These are phyloP conservation scores for Pipistrellus nathusii DNA, from an alignment of 2,797 vertebrate genomes.

Conservation along the genomic window DNA sequence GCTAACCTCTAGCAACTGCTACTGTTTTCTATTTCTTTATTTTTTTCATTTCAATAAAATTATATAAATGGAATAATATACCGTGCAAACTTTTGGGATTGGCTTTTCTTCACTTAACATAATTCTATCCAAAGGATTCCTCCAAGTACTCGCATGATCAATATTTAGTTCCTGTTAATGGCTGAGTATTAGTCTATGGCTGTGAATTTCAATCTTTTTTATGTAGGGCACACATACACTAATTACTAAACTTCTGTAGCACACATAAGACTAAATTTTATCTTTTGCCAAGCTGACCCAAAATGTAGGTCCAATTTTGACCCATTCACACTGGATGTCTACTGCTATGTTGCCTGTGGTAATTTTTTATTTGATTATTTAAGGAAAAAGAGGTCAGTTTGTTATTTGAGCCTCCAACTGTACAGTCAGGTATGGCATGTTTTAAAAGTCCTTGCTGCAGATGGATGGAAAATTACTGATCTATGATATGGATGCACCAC, in stretches of 20 bases:
- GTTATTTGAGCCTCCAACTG: too few species aligned
- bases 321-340: neutral
- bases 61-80: slow-evolving; percentile 7
- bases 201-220: neutral
- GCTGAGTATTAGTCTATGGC: neutral
- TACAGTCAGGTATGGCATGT: neutral
- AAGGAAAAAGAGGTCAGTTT: neutral
- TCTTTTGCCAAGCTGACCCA: neutral
- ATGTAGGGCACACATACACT: neutral
- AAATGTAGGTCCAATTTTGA: neutral
- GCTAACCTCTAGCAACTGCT: neutral
- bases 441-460: neutral
- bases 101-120: neutral
- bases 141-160: neutral
- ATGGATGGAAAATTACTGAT: neutral
- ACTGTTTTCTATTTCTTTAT: slow-evolving; percentile 20
- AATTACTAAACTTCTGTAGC: neutral
- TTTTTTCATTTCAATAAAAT: slow-evolving; percentile 14
- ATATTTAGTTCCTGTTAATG: neutral
- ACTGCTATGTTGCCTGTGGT: neutral
- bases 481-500: neutral
- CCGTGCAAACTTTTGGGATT: neutral
- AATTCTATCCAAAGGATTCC: neutral
- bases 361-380: neutral
- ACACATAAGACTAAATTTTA: neutral